Evolutionary conservation across 2,888 invertebrate species (phyloP).

Genomic region (Melanchra persicariae): DNA sequence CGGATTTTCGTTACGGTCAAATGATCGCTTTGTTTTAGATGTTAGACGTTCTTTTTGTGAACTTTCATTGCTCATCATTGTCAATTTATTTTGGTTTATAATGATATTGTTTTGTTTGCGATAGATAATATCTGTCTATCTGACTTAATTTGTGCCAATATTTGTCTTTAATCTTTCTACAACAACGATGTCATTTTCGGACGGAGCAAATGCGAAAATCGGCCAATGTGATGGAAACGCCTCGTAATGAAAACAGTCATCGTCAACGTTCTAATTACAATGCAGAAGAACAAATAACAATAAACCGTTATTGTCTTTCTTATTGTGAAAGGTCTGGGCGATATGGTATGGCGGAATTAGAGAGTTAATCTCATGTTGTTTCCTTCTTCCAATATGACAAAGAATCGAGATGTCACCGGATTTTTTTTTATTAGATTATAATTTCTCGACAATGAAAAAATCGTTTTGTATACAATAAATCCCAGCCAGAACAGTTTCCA

Average conservation of each 20-base stretch:
- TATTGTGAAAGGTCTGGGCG: constrained; percentile 39
- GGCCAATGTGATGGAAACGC: constrained; percentile 41
- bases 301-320: constrained; percentile 49
- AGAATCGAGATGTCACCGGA: too few species aligned
- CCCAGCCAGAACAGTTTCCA: too few species aligned
- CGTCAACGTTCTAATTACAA: constrained; percentile 29
- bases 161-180: background rate
- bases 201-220: constrained; percentile 1
- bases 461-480: too few species aligned
- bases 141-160: background rate
- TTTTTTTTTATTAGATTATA: too few species aligned
- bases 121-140: background rate
- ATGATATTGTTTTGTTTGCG: constrained; percentile 2
- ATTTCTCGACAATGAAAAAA: too few species aligned
- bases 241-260: constrained; percentile 16
- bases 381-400: constrained; percentile 5
- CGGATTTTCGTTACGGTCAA: constrained; percentile 64
- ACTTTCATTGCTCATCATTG: constrained; percentile 37
- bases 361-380: constrained; percentile 19
- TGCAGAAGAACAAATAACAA: constrained; percentile 43
- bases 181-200: background rate
- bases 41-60: constrained; percentile 59
- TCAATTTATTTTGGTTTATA: constrained; percentile 14
- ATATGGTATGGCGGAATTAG: constrained; percentile 23
- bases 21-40: constrained; percentile 65